These are phyloP conservation scores for Pachliopta kotzebuea DNA, from an alignment of 2,888 invertebrate species.

Conservation along the genomic window DNA sequence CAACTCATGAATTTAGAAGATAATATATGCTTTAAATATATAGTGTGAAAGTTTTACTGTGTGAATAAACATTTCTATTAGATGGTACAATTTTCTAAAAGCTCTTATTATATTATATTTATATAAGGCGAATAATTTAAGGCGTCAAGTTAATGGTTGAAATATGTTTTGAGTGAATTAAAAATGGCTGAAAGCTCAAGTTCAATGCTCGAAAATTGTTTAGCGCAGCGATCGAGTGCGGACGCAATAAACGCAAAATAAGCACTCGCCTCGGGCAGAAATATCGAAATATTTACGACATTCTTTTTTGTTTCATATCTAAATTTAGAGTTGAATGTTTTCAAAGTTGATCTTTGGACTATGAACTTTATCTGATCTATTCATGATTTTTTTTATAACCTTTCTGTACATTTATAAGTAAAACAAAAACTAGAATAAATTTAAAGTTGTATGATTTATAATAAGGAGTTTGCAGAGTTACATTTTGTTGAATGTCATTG, in stretches of 20 bases:
- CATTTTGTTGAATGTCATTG: too few species aligned
- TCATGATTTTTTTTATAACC: background rate
- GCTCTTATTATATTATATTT: too few species aligned
- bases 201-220: conserved; percentile 66
- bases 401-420: background rate
- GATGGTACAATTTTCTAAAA: conserved; percentile 21
- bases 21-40: too few species aligned
- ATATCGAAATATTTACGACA: conserved; percentile 70
- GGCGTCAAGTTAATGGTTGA: background rate
- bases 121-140: too few species aligned
- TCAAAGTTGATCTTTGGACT: conserved; percentile 42
- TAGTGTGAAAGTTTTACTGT: conserved; percentile 26
- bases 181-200: conserved; percentile 47
- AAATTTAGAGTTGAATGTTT: conserved; percentile 49
- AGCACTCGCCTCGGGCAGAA: conserved; percentile 58
- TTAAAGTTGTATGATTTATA: background rate
- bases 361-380: background rate
- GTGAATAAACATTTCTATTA: conserved; percentile 63
- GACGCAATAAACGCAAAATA: conserved; percentile 67
- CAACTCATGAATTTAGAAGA: too few species aligned
- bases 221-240: conserved; percentile 58
- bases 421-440: background rate
- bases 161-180: conserved; percentile 8
- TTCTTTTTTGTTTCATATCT: conserved; percentile 57
- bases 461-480: too few species aligned